phyloP scores from a whole-genome alignment of 2,888 invertebrate species.

The Saturnia pavonia region DNA sequence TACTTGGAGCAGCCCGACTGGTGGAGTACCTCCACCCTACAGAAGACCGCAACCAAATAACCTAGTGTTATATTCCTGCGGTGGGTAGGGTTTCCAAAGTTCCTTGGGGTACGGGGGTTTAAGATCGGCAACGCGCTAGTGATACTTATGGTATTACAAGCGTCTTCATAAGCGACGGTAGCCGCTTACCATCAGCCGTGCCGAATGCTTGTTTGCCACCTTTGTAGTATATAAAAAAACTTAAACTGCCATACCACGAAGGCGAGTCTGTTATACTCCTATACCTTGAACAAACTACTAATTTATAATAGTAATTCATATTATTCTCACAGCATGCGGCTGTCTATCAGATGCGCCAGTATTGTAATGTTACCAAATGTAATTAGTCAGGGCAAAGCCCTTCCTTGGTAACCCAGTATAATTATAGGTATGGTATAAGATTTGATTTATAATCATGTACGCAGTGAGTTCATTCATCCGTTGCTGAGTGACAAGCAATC shows the following conservation, averaged over 20 bases:
- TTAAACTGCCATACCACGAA: neutral
- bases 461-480: neutral
- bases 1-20: no score
- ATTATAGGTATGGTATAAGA: neutral
- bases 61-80: no score
- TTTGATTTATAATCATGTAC: neutral
- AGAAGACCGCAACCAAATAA: no score
- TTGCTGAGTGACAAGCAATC: neutral
- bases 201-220: no score
- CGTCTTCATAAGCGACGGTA: no score
- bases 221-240: no score
- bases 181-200: no score
- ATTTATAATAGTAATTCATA: neutral
- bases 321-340: neutral
- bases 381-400: slow-evolving; percentile 19
- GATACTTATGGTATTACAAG: no score
- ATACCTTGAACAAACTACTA: neutral
- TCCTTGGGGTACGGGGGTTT: no score
- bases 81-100: no score
- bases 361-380: slow-evolving; percentile 18
- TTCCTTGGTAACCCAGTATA: neutral
- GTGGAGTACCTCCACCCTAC: no score
- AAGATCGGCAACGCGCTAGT: no score
- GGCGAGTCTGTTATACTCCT: neutral
- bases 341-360: neutral